A percentile compares a stretch with the other conserved stretches of the same genome.
Conservation (phyloP, 2,113 vertebrate genomes). For the Polyodon spathula region DNA sequence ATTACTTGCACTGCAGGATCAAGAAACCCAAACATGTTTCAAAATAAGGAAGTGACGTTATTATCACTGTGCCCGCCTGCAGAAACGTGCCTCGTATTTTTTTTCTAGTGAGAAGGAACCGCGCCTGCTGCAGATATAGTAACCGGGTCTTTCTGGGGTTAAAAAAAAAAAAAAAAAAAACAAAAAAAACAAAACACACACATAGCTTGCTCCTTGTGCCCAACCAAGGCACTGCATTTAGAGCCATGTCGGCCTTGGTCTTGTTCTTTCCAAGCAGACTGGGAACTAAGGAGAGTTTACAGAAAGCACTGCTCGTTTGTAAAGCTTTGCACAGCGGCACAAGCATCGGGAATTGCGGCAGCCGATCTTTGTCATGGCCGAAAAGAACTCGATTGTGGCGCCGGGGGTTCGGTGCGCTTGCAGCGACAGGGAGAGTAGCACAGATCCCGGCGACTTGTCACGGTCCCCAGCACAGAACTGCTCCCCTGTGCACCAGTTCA, state of each 20-base stretch:
- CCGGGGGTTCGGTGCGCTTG: neutral
- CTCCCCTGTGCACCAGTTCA: conserved; percentile 35
- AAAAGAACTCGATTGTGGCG: neutral
- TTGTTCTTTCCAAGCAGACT: conserved; percentile 29
- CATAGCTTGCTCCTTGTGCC: too few relatives aligned
- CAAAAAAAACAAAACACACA: too few relatives aligned
- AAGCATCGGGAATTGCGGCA: conserved; percentile 1
- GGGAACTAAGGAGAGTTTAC: conserved; percentile 29
- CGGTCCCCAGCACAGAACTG: conserved; percentile 17
- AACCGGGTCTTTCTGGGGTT: too few relatives aligned
- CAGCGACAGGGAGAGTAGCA: conserved; percentile 8
- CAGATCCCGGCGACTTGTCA: conserved; percentile 16
- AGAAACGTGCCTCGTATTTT: too few relatives aligned
- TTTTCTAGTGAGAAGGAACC: too few relatives aligned
- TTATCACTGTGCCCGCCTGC: too few relatives aligned
- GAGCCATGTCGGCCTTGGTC: conserved; percentile 44
- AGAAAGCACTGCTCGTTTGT: conserved; percentile 16
- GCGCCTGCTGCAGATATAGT: too few relatives aligned
- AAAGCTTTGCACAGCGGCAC: conserved; percentile 18
- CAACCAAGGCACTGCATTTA: too few relatives aligned
- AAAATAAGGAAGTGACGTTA: conserved; percentile 43
- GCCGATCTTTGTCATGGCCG: neutral
- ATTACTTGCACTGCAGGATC: conserved; percentile 4
- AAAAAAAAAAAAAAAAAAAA: too few relatives aligned
- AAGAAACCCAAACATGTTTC: neutral